A percentile compares a stretch with the other conserved stretches of the same genome.
phyloP scores from a whole-genome alignment of 2,113 vertebrate species.

The Alligator sinensis region DNA sequence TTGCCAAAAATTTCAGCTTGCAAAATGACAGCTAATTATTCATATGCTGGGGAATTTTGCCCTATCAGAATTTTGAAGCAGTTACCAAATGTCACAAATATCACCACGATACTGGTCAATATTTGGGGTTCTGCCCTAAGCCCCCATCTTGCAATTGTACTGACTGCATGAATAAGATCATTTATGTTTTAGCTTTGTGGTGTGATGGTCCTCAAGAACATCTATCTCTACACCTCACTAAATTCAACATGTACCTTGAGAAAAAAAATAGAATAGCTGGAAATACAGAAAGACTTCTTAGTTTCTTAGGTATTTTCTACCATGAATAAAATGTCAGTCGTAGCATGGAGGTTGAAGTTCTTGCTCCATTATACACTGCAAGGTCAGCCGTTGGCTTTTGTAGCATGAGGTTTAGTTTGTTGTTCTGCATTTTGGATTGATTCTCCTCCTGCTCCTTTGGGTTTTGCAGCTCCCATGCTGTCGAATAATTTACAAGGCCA shows the following conservation, averaged over 20 bases:
- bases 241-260: not conserved
- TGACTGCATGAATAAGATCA: not conserved
- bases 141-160: constrained; percentile 42
- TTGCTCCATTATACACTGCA: not conserved
- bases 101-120: constrained; percentile 50
- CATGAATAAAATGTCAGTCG: not conserved
- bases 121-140: constrained; percentile 53
- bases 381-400: not conserved
- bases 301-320: not conserved
- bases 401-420: not conserved
- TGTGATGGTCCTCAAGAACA: not conserved
- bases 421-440: not conserved
- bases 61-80: constrained; percentile 29
- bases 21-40: constrained; percentile 31
- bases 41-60: constrained; percentile 14
- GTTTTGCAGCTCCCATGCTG: not conserved
- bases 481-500: not conserved
- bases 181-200: not conserved
- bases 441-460: not conserved
- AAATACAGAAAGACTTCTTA: not conserved
- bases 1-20: not conserved
- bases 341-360: not conserved
- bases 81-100: constrained; percentile 54
- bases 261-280: not conserved
- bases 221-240: not conserved